Conservation (phyloP, 2,797 vertebrate genomes). For the Sternarchorhynchus goeldii region DNA sequence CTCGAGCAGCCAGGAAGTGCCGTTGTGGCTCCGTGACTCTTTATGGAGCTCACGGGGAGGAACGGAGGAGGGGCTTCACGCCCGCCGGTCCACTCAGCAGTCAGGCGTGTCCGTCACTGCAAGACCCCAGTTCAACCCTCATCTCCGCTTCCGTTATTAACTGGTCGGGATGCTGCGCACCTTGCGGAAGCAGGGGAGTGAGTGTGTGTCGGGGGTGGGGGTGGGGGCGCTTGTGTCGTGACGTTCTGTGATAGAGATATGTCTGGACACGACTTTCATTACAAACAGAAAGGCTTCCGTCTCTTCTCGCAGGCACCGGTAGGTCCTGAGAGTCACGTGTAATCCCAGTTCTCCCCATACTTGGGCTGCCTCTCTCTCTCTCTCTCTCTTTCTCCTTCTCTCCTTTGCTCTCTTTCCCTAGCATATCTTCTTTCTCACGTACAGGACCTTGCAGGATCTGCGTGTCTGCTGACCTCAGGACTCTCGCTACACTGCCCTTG, state of each 20-base stretch:
- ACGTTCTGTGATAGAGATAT: constrained; percentile 17
- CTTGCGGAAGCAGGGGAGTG: background rate
- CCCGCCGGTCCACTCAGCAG: background rate
- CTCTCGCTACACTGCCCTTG: background rate
- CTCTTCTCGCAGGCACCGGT: background rate
- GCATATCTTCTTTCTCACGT: background rate
- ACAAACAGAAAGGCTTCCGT: constrained; percentile 6
- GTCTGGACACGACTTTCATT: constrained; percentile 26
- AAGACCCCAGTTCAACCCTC: constrained; percentile 2
- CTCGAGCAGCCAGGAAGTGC: background rate
- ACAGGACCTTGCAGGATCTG: background rate
- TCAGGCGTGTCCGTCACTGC: background rate
- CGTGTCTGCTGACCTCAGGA: constrained; percentile 4
- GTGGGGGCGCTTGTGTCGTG: too few relatives aligned
- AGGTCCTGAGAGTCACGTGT: background rate
- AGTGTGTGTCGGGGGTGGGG: too few relatives aligned
- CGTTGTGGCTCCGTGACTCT: background rate
- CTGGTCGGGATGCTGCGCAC: background rate
- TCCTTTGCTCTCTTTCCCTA: background rate
- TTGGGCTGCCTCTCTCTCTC: background rate
- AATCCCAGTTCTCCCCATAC: background rate
- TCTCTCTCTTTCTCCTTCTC: background rate
- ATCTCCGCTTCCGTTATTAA: background rate
- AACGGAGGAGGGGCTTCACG: background rate
- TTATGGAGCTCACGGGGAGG: background rate